Percentiles rank a stretch among this genome's conserved stretches.
These are phyloP conservation scores for Corticium candelabrum DNA, from an alignment of 37 sponge, comb jelly and placozoan species.

Conservation along the genomic window DNA sequence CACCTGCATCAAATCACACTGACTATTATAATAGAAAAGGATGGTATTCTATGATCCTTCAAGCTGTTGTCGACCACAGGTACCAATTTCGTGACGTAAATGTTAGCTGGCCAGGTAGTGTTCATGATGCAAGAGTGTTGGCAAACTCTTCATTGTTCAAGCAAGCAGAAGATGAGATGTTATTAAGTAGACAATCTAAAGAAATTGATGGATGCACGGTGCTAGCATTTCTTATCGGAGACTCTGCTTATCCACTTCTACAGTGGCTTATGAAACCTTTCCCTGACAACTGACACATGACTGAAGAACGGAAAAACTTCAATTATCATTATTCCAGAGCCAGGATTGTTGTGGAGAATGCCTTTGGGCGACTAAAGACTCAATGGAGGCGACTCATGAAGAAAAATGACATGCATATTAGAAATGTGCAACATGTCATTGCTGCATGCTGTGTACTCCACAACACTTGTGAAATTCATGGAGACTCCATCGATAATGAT, in stretches of 20 bases:
- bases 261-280: slow-evolving; percentile 40
- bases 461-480: slow-evolving; percentile 24
- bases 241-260: slow-evolving; percentile 29
- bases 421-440: slow-evolving; percentile 9
- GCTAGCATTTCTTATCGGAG: slow-evolving; percentile 24
- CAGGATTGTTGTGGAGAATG: too few relatives aligned
- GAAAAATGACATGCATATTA: slow-evolving; percentile 18
- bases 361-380: too few relatives aligned
- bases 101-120: slow-evolving; percentile 39
- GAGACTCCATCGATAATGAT: not conserved
- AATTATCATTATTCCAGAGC: slow-evolving; percentile 9
- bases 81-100: slow-evolving; percentile 13
- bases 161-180: too few relatives aligned
- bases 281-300: not conserved
- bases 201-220: too few relatives aligned
- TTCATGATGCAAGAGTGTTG: slow-evolving; percentile 37
- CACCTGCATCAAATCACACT: slow-evolving; percentile 20
- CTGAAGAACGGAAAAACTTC: slow-evolving; percentile 6
- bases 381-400: too few relatives aligned
- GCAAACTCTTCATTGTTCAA: too few relatives aligned
- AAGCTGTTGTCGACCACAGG: too few relatives aligned
- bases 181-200: too few relatives aligned
- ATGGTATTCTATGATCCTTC: slow-evolving; percentile 33
- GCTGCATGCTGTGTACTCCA: too few relatives aligned
- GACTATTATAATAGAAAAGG: slow-evolving; percentile 47